Base-by-base conservation (phyloP, 1,140 invertebrate species). In the Ladona fulva region DNA sequence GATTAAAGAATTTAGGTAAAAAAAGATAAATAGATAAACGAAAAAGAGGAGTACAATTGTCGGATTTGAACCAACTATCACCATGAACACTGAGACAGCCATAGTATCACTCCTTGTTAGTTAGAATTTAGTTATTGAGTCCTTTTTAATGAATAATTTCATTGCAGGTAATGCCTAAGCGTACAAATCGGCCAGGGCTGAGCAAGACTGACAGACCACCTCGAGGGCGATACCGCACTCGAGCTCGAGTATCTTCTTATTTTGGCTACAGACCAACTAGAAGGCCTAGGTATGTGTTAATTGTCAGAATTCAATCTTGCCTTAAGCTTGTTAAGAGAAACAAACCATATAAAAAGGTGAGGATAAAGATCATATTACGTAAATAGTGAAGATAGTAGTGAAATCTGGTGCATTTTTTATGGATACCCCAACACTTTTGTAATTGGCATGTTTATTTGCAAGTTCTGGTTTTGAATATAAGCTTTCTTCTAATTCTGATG, bases 131-230 rank as follows among this genome's bases (percentile, higher is more conserved):
- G n/a, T n/a, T n/a, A n/a, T n/a, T n/a, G n/a, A n/a, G n/a, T n/a
- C n/a, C n/a, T n/a, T n/a, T n/a, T n/a, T n/a, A n/a, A n/a, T n/a
- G n/a, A n/a, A n/a, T n/a, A n/a, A n/a, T n/a, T n/a, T 77, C 78
- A 79, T 79, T 82, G 11, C 82, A 97, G 94, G 97, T 99, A 75
- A 94, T 94, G 90, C 91, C 94, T 12, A 99, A 99, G 86, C 89
- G 98, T 86, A 99, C 98, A 76, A 99, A 99, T 87, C 91, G 95
- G 83, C 98, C 97, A 76, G 98, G 98, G 42, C 90, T 99, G 80
- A 96, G 94, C 80, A 91, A 95, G 77, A 99, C 97, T 76, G 98
- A 99, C 86, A 89, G 97, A 82, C 94, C 92, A 76, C 91, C 94
- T 25, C 88, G 88, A 76, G 87, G 87, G 3, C 52, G 52, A 3